Conservation (phyloP, 2,888 invertebrate species). For the Yponomeuta sedellus region DNA sequence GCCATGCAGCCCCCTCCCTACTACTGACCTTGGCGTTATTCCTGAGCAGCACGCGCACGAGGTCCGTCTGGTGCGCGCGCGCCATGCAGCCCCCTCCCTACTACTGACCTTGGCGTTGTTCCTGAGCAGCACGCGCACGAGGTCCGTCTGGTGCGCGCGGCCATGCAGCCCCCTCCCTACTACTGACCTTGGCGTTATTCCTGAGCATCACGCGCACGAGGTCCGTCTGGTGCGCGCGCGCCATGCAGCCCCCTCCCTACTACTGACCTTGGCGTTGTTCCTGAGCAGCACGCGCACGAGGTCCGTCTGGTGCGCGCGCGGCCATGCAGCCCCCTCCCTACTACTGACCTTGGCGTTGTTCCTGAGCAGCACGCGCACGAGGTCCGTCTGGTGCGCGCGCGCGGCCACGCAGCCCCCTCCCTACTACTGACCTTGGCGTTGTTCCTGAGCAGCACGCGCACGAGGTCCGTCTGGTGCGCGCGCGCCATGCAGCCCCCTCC, state of each 20-base stretch:
- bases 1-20: no score
- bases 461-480: slow-evolving; percentile 98
- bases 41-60: slow-evolving; percentile 94
- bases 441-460: slow-evolving; percentile 94
- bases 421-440: slow-evolving; percentile 88
- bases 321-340: no score
- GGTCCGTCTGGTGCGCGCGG: slow-evolving; percentile 98
- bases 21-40: slow-evolving; percentile 90
- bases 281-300: slow-evolving; percentile 95
- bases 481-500: no score
- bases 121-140: slow-evolving; percentile 94
- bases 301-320: slow-evolving; percentile 97
- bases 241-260: no score
- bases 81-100: no score
- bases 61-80: slow-evolving; percentile 98
- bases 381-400: slow-evolving; percentile 98
- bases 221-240: slow-evolving; percentile 97
- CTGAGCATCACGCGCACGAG: slow-evolving; percentile 95
- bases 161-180: no score
- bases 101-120: slow-evolving; percentile 90
- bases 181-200: slow-evolving; percentile 89
- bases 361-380: slow-evolving; percentile 94
- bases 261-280: slow-evolving; percentile 89
- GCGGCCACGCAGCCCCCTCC: no score
- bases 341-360: slow-evolving; percentile 90